Evolutionary conservation across 2,797 vertebrate genomes (phyloP).

Genomic region (Lindbergichthys nudifrons): DNA sequence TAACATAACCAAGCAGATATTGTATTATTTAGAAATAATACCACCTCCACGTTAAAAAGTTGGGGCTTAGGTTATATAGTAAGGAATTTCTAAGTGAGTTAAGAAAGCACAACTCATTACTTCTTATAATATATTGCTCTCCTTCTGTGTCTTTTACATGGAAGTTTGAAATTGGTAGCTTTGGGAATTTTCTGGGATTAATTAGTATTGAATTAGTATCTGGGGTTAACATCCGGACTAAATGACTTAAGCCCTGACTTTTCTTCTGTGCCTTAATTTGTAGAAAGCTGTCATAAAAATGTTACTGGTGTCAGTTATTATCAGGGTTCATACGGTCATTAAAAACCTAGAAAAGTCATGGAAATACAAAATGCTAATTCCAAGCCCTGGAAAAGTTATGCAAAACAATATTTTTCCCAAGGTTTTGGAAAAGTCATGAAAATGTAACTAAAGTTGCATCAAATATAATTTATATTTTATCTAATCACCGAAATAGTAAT

Average conservation of each 20-base stretch:
- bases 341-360: no score
- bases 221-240: background rate
- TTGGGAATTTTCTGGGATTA: background rate
- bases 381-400: no score
- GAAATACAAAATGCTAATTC: no score
- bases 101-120: background rate
- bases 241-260: constrained; percentile 8
- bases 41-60: background rate
- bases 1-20: background rate
- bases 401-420: no score
- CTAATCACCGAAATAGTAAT: no score
- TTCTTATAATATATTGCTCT: background rate
- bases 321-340: no score
- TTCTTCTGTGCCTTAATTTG: background rate
- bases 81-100: background rate
- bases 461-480: no score
- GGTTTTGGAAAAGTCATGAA: no score
- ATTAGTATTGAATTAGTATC: constrained; percentile 29
- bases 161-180: background rate
- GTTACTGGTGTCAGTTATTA: constrained; percentile 9
- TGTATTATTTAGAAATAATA: background rate
- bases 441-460: no score
- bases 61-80: background rate
- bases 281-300: constrained; percentile 24
- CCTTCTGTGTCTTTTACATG: background rate